Percentiles rank a stretch among this genome's conserved stretches.
Conservation (phyloP, 2,888 invertebrate genomes). For the Thereva unica region DNA sequence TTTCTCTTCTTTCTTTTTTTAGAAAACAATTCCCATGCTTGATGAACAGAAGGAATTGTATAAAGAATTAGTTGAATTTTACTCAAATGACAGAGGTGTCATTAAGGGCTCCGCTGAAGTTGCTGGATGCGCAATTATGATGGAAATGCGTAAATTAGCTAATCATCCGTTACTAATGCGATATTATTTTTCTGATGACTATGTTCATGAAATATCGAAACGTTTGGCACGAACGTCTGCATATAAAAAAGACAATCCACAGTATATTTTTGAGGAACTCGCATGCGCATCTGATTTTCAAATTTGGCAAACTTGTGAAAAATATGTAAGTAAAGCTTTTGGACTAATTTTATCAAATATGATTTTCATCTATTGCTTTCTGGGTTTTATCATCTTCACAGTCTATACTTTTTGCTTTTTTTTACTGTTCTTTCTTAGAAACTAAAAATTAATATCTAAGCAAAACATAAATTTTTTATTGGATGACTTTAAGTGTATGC, state of each 20-base stretch:
- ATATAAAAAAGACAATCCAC: constrained; percentile 76
- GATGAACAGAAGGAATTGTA: constrained; percentile 76
- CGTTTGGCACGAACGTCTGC: constrained; percentile 67
- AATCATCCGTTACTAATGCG: constrained; percentile 91
- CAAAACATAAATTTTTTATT: too few species aligned
- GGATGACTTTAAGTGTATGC: too few species aligned
- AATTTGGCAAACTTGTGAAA: constrained; percentile 76
- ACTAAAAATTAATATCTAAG: too few species aligned
- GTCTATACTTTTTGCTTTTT: background rate
- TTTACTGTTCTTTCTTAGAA: too few species aligned
- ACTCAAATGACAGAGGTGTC: constrained; percentile 66
- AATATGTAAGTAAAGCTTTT: constrained; percentile 63
- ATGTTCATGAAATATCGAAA: constrained; percentile 69
- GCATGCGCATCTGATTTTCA: constrained; percentile 90
- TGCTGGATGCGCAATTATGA: constrained; percentile 80
- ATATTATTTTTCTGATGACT: constrained; percentile 69
- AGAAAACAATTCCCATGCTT: constrained; percentile 67
- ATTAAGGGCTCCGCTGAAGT: constrained; percentile 64
- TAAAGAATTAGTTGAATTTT: constrained; percentile 70
- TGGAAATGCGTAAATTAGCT: constrained; percentile 90
- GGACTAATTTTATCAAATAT: constrained; percentile 44
- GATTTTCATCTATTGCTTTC: background rate
- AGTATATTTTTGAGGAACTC: constrained; percentile 86
- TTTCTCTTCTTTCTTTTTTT: constrained; percentile 4
- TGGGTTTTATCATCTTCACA: background rate